Evolutionary conservation across 2,113 vertebrate genomes (phyloP).

Genomic region (Zapornia atra): DNA sequence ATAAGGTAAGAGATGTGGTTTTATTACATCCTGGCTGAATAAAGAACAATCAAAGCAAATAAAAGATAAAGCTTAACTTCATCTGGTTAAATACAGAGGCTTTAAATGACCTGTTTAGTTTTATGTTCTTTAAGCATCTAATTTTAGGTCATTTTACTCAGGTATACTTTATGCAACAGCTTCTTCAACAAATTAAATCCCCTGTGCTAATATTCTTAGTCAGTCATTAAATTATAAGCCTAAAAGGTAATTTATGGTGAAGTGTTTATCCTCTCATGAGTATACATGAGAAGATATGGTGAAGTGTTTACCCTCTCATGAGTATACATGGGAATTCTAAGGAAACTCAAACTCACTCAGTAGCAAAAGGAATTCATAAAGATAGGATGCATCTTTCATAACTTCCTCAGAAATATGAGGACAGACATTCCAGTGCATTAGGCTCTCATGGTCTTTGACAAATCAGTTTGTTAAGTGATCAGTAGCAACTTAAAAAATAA

Average conservation of each 20-base stretch:
- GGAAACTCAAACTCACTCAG: neutral
- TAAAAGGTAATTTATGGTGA: neutral
- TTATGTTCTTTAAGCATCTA: neutral
- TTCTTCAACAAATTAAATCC: neutral
- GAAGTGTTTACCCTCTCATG: neutral
- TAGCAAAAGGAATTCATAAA: neutral
- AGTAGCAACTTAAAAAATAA: neutral
- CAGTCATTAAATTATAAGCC: neutral
- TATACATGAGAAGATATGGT: neutral
- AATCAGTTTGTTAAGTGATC: neutral
- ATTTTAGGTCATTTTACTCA: neutral
- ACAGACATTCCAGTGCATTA: neutral
- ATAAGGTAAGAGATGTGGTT: neutral
- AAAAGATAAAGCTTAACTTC: neutral
- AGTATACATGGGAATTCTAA: neutral
- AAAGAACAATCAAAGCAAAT: neutral
- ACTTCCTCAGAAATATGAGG: neutral
- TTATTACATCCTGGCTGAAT: neutral
- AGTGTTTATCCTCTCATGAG: neutral
- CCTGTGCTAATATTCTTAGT: neutral
- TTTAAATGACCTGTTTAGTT: neutral
- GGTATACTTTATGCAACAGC: neutral
- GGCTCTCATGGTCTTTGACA: neutral
- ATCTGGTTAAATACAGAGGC: neutral
- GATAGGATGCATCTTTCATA: neutral